Conservation (phyloP, 2,797 vertebrate species). For the Muscicapa striata region DNA sequence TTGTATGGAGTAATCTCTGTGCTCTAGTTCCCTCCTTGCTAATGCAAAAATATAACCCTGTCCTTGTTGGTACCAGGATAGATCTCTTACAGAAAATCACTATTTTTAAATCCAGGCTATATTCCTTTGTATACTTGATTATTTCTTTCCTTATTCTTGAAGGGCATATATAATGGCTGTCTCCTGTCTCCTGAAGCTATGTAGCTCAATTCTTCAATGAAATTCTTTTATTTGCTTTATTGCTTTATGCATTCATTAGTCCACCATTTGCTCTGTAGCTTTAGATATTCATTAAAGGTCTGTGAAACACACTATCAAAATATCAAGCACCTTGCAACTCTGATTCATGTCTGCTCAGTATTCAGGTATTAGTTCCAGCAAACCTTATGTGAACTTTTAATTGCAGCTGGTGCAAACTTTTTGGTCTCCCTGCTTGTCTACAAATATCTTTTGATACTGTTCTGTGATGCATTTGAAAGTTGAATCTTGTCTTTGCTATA, state of each 20-base stretch:
- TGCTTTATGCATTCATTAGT: background rate
- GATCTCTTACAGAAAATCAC: background rate
- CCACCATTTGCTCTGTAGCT: background rate
- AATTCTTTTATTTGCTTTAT: background rate
- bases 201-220: background rate
- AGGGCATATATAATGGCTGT: background rate
- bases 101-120: background rate
- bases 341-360: background rate
- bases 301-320: background rate
- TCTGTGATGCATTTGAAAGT: background rate
- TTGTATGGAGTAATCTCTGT: background rate
- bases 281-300: conserved; percentile 12
- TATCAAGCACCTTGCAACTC: background rate
- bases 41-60: background rate
- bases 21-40: background rate
- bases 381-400: conserved; percentile 24
- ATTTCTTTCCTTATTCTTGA: background rate
- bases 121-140: background rate
- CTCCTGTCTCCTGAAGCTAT: background rate
- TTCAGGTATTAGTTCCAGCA: conserved; percentile 1
- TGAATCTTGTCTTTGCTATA: background rate
- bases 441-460: background rate
- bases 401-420: background rate
- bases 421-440: background rate
- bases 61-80: background rate